phyloP scores from a whole-genome alignment of 2,888 invertebrate genomes.

The Choreutis nemorana region DNA sequence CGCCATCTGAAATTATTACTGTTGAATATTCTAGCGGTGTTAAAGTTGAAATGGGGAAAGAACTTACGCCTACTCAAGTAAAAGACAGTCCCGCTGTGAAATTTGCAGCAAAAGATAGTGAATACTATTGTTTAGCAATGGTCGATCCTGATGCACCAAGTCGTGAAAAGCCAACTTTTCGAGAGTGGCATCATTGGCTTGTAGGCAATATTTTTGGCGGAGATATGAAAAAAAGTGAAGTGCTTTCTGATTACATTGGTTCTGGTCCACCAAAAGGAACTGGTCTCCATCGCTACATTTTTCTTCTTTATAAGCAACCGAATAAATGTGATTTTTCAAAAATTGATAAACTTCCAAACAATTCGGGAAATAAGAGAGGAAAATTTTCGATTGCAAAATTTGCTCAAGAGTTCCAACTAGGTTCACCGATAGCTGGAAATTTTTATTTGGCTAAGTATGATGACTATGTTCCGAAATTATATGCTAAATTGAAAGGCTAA shows the following conservation, averaged over 20 bases:
- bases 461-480: slow-evolving; percentile 63
- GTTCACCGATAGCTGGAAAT: slow-evolving; percentile 68
- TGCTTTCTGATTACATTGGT: slow-evolving; percentile 69
- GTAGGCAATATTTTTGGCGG: slow-evolving; percentile 76
- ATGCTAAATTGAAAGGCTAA: slow-evolving; percentile 44
- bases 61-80: slow-evolving; percentile 75
- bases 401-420: slow-evolving; percentile 64
- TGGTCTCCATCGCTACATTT: slow-evolving; percentile 77
- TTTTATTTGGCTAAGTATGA: slow-evolving; percentile 69
- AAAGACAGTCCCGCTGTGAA: slow-evolving; percentile 72
- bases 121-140: slow-evolving; percentile 71
- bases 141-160: slow-evolving; percentile 82
- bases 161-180: slow-evolving; percentile 70
- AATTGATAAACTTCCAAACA: slow-evolving; percentile 38
- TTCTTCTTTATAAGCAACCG: slow-evolving; percentile 70
- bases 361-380: slow-evolving; percentile 60
- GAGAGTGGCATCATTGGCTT: slow-evolving; percentile 83
- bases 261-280: slow-evolving; percentile 77
- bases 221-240: slow-evolving; percentile 69
- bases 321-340: slow-evolving; percentile 49
- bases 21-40: slow-evolving; percentile 60
- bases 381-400: slow-evolving; percentile 68
- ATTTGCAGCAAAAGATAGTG: slow-evolving; percentile 67
- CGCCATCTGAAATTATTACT: slow-evolving; percentile 58
- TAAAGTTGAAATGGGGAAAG: slow-evolving; percentile 68